A percentile compares a stretch with the other conserved stretches of the same genome.
These are phyloP conservation scores for Atrichornis clamosus DNA, from an alignment of 2,113 vertebrate genomes.

Conservation along the genomic window DNA sequence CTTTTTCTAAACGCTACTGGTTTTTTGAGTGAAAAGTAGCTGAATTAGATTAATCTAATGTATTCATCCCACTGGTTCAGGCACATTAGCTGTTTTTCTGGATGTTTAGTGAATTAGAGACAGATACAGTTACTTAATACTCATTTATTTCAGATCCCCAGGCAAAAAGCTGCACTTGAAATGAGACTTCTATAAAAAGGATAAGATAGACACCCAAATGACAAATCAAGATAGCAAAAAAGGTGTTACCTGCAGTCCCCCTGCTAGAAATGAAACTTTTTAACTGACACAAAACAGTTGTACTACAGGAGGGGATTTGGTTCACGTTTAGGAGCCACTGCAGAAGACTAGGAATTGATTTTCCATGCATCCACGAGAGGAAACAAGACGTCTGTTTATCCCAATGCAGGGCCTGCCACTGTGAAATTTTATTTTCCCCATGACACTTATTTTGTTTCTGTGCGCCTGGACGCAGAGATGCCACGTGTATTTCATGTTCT, in stretches of 20 bases:
- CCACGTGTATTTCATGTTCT: constrained; percentile 18
- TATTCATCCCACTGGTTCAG: constrained; percentile 7
- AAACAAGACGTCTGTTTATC: constrained; percentile 22
- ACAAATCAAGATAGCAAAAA: neutral
- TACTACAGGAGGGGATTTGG: neutral
- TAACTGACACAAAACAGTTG: neutral
- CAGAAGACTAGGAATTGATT: constrained; percentile 47
- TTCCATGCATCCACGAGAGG: constrained; percentile 24
- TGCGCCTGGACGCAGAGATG: neutral
- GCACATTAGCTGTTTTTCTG: constrained; percentile 37
- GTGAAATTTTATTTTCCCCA: constrained; percentile 54
- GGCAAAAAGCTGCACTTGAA: constrained; percentile 2
- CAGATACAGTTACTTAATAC: constrained; percentile 40
- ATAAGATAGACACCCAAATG: neutral
- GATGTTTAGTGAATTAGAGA: constrained; percentile 42
- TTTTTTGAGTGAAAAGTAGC: constrained; percentile 18
- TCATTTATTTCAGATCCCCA: neutral
- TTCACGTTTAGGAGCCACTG: neutral
- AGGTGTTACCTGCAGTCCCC: neutral
- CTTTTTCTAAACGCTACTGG: neutral
- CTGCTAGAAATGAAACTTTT: neutral
- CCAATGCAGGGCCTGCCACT: constrained; percentile 23
- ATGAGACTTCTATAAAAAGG: neutral
- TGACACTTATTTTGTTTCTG: constrained; percentile 5
- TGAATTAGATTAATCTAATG: constrained; percentile 43